Evolutionary conservation across 1,140 invertebrate genomes (phyloP), one percentile per base, ranked within the genome.

Genomic region (Musca vetustissima): DNA sequence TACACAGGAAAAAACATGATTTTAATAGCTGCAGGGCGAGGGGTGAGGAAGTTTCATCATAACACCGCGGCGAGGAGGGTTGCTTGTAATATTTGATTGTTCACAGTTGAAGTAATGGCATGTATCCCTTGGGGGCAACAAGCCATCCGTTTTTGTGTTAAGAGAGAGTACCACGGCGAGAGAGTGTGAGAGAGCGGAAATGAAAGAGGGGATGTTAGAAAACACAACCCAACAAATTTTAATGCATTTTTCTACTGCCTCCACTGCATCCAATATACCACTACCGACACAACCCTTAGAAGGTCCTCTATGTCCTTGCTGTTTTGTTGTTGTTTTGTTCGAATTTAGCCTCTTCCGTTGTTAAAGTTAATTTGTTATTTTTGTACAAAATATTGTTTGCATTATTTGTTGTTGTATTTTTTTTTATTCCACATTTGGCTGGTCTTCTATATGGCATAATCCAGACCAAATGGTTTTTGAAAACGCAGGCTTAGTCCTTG

Each of bases 361-460:
- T 1, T n/a, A 28, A 59, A 59, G 55, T 28, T 59, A 59, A 59
- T 59, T 59, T 59, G 55, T 59, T 59, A 32, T 59, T 59, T 59
- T 32, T 21, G 49, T 21, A 52, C 9, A 11, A 43, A 43, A 43
- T 43, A 8, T 43, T 43, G 36, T 43, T 43, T 13, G 1, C 36
- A 43, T 43, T 43, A 43, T 43, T 7, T 43, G 36, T 13, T 4
- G 36, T 43, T 13, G 36, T 43, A 43, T 43, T 9, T 43, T 43
- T 8, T 43, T 43, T n/a, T n/a, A n/a, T n/a, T n/a, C n/a, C n/a
- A n/a, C n/a, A n/a, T n/a, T n/a, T n/a, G n/a, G n/a, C n/a, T n/a
- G n/a, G n/a, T n/a, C n/a, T n/a, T n/a, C n/a, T n/a, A n/a, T n/a
- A n/a, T n/a, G n/a, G n/a, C n/a, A n/a, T n/a, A n/a, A n/a, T n/a